Conservation (phyloP, 1,140 invertebrate genomes). For the Camponotus floridanus region DNA sequence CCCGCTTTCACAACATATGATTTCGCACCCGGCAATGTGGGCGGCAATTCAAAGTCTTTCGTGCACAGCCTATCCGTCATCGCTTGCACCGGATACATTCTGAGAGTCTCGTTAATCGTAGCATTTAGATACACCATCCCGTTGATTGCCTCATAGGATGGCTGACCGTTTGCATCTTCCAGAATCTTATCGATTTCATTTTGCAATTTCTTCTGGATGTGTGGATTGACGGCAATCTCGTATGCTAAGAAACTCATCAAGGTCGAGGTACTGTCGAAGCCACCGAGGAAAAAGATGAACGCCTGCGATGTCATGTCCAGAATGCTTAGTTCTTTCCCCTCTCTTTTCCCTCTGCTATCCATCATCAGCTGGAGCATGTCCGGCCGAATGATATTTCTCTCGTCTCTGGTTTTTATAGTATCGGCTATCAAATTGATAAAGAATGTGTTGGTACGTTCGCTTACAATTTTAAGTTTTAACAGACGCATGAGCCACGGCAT, state of each 20-base stretch:
- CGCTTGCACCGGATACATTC: constrained; percentile 87
- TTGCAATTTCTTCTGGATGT: constrained; percentile 87
- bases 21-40: constrained; percentile 56
- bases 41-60: constrained; percentile 85
- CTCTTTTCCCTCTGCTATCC: constrained; percentile 77
- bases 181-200: constrained; percentile 86
- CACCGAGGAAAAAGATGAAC: constrained; percentile 86
- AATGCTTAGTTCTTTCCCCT: constrained; percentile 72
- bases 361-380: constrained; percentile 81
- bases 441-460: constrained; percentile 24
- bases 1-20: constrained; percentile 79
- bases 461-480: background rate
- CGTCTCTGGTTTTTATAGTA: constrained; percentile 56
- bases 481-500: constrained; percentile 26
- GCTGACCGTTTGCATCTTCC: constrained; percentile 78
- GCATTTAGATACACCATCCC: constrained; percentile 85
- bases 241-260: constrained; percentile 84
- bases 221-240: constrained; percentile 87
- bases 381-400: constrained; percentile 62
- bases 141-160: constrained; percentile 83
- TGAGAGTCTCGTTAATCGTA: constrained; percentile 87
- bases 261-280: constrained; percentile 87
- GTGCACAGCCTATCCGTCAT: constrained; percentile 86
- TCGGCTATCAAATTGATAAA: constrained; percentile 50
- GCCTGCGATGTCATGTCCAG: constrained; percentile 86